Conservation (phyloP, 2,797 vertebrate genomes). For the Caiman crocodilus region DNA sequence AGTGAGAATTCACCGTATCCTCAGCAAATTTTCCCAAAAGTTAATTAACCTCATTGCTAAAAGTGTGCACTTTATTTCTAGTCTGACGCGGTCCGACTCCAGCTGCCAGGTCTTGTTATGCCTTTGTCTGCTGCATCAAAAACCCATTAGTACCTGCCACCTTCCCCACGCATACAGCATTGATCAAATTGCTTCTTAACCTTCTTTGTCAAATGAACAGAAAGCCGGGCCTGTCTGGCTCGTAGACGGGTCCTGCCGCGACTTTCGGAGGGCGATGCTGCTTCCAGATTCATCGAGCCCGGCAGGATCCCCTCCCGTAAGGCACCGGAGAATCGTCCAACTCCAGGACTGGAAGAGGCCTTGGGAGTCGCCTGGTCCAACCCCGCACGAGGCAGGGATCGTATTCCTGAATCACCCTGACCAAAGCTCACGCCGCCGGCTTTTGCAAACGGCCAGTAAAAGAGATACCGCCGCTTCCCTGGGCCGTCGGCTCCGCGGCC, state of each 20-base stretch:
- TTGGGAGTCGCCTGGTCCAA: too few relatives aligned
- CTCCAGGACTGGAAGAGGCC: too few relatives aligned
- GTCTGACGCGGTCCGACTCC: rapidly evolving
- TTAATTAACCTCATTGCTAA: not conserved
- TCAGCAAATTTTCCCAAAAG: not conserved
- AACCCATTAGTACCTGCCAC: not conserved
- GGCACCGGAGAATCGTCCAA: too few relatives aligned
- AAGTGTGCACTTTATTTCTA: not conserved
- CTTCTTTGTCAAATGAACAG: not conserved
- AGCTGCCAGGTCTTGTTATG: not conserved
- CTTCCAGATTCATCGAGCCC: rapidly evolving
- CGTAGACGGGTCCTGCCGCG: rapidly evolving
- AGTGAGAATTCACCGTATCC: not conserved
- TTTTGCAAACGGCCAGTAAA: too few relatives aligned
- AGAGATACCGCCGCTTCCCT: too few relatives aligned
- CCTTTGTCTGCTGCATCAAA: not conserved
- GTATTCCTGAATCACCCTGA: too few relatives aligned
- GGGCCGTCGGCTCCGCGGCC: too few relatives aligned
- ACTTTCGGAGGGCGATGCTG: rapidly evolving
- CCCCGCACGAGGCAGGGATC: too few relatives aligned
- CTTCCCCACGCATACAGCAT: not conserved
- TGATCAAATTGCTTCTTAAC: not conserved
- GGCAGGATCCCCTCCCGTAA: not conserved
- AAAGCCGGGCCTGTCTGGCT: not conserved
- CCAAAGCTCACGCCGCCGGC: too few relatives aligned